Evolutionary conservation across 1,140 invertebrate species (phyloP).

Genomic region (Augochlora pura): DNA sequence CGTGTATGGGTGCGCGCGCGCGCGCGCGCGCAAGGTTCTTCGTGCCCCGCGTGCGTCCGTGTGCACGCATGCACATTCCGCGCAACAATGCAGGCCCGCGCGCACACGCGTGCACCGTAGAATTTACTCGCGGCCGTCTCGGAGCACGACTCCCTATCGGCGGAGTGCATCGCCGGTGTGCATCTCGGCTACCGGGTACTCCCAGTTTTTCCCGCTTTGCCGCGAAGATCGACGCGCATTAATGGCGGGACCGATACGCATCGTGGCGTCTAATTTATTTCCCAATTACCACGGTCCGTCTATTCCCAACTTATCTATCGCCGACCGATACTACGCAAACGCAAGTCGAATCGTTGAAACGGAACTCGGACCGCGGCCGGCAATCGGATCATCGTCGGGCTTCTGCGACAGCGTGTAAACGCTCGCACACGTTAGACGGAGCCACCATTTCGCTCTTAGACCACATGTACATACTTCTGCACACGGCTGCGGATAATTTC

Average conservation of each 20-base stretch:
- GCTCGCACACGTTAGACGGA: neutral
- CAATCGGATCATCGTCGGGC: constrained; percentile 8
- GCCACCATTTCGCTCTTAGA: neutral
- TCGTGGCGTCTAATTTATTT: constrained; percentile 19
- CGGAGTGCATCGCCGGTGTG: constrained; percentile 36
- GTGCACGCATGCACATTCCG: constrained; percentile 35
- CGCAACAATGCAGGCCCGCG: constrained; percentile 6
- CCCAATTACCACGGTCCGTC: constrained; percentile 14
- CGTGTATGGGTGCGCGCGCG: constrained; percentile 1
- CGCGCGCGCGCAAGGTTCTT: no score
- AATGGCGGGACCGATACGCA: constrained; percentile 14
- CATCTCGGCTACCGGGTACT: constrained; percentile 37
- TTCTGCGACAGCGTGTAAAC: neutral
- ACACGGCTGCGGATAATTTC: no score
- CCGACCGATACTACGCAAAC: neutral
- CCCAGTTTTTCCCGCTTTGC: constrained; percentile 7
- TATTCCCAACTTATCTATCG: constrained; percentile 5
- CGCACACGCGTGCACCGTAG: neutral
- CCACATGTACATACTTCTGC: no score
- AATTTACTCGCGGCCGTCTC: constrained; percentile 48
- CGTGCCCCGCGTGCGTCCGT: no score
- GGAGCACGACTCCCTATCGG: constrained; percentile 16
- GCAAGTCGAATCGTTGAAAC: neutral
- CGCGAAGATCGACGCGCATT: constrained; percentile 11
- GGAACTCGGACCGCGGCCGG: no score